Base-by-base conservation (phyloP, 53 echinoderm and acorn worm genomes). In the Pentamera pediparva region DNA sequence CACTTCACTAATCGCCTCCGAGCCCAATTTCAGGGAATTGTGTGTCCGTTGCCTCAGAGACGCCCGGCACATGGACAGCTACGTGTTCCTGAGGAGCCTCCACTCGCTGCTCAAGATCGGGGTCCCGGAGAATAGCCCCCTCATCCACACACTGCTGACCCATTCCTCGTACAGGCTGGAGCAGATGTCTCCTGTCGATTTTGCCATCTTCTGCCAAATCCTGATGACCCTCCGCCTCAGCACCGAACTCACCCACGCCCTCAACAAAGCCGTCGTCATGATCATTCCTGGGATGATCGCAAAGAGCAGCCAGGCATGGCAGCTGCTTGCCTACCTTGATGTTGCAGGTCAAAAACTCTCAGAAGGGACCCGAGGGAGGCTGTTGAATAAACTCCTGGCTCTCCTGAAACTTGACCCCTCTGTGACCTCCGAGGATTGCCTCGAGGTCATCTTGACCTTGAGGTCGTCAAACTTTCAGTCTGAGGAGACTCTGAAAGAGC, bases 161-260 rank as follows among this genome's bases (percentile, higher is more conserved):
- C 67, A 78, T 28, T 70, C 84, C 9, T 49, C 78, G 37, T 61
- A 84, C 11, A 74, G 84, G 12, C 37, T 84, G 48, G 78, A 84
- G 30, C 33, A 62, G 8, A 78, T 84, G 60, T 58, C 59, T n/a
- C 25, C 51, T 15, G 61, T 51, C n/a, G 62, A 70, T 17, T 37
- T 84, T 33, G 71, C 71, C 18, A 40, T 58, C 28, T 58, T 84
- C 17, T 78, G 70, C 0, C 26, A 78, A n/a, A 27, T 35, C 18
- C 40, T 84, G 17, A 48, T 13, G 20, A 28, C 13, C 7, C 43
- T 84, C 61, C 70, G 62, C 34, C 34, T 64, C 45, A 27, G 27
- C 26, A 57, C 69, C 34, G 60, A 77, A 33, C 37, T 78, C 2
- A 59, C 78, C 40, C 55, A 53, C 27, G 78, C 84, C 31, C 61